These are phyloP conservation scores for Coptodon rendalli DNA, from an alignment of 2,113 vertebrate genomes.

Conservation along the genomic window DNA sequence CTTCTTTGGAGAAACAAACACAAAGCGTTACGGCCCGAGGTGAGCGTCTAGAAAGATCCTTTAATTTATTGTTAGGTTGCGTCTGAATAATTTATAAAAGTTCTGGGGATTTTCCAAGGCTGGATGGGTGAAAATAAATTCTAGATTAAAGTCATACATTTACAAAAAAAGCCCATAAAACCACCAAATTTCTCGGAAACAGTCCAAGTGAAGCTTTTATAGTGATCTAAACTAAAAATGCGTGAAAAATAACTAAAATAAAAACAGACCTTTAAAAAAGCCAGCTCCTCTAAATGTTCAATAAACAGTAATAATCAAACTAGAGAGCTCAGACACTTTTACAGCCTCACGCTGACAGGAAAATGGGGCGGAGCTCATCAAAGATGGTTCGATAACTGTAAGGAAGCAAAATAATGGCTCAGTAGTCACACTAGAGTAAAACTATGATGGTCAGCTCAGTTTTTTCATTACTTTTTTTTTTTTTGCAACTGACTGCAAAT, in stretches of 20 bases:
- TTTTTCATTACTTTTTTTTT: background rate
- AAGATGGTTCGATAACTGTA: background rate
- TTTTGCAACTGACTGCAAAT: background rate
- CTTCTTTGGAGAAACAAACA: slow-evolving; percentile 82
- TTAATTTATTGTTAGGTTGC: background rate
- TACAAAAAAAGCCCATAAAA: background rate
- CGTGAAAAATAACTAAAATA: background rate
- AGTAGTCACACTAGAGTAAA: background rate
- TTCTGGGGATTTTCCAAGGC: background rate
- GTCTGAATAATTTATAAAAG: background rate
- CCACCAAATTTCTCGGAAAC: background rate
- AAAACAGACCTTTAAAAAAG: background rate
- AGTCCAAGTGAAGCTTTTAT: background rate
- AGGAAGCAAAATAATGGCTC: background rate
- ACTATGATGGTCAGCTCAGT: background rate
- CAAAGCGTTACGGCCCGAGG: slow-evolving; percentile 78
- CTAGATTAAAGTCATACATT: background rate
- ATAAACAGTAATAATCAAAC: background rate
- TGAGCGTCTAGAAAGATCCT: slow-evolving; percentile 42
- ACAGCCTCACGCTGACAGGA: background rate
- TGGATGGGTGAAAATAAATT: background rate
- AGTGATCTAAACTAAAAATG: background rate
- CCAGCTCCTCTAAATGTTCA: background rate
- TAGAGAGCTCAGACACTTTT: background rate
- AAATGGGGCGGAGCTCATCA: background rate